Evolutionary conservation across 1,140 invertebrate genomes (phyloP).

Genomic region (Musca vetustissima): DNA sequence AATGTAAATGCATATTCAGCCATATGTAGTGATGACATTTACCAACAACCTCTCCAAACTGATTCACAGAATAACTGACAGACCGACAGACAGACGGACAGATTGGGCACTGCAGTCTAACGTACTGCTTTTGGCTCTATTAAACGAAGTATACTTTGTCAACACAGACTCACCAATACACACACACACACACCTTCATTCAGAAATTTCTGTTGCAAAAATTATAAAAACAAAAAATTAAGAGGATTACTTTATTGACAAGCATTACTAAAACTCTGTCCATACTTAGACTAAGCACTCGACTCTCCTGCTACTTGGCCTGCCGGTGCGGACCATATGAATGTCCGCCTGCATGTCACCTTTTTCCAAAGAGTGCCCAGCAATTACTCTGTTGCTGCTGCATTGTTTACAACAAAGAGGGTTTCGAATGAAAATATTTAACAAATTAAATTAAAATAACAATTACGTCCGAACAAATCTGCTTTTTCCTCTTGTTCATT

Average conservation of each 20-base stretch:
- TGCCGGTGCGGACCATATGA: too few species aligned
- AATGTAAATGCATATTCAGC: too few species aligned
- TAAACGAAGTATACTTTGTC: too few species aligned
- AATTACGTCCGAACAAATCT: slow-evolving; percentile 10
- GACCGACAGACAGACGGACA: too few species aligned
- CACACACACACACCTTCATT: too few species aligned
- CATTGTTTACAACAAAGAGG: slow-evolving; percentile 1
- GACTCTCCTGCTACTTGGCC: too few species aligned
- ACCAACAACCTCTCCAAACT: slow-evolving; percentile 17
- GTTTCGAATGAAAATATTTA: slow-evolving; percentile 19
- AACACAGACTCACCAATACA: too few species aligned
- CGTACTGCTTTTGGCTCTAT: too few species aligned
- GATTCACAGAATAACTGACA: neutral
- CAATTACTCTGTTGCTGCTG: neutral
- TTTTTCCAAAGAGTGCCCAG: neutral
- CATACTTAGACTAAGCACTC: neutral
- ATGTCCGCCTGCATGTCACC: too few species aligned
- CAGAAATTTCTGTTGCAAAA: slow-evolving; percentile 14
- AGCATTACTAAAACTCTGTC: slow-evolving; percentile 5
- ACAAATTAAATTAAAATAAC: slow-evolving; percentile 25
- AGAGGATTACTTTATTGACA: slow-evolving; percentile 23
- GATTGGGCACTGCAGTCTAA: too few species aligned
- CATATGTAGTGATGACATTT: slow-evolving; percentile 7
- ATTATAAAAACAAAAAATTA: slow-evolving; percentile 23
- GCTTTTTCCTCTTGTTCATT: neutral